Percentiles rank a stretch among this genome's conserved stretches.
These are phyloP conservation scores for Pagrus major DNA, from an alignment of 2,113 vertebrate genomes.

Conservation along the genomic window DNA sequence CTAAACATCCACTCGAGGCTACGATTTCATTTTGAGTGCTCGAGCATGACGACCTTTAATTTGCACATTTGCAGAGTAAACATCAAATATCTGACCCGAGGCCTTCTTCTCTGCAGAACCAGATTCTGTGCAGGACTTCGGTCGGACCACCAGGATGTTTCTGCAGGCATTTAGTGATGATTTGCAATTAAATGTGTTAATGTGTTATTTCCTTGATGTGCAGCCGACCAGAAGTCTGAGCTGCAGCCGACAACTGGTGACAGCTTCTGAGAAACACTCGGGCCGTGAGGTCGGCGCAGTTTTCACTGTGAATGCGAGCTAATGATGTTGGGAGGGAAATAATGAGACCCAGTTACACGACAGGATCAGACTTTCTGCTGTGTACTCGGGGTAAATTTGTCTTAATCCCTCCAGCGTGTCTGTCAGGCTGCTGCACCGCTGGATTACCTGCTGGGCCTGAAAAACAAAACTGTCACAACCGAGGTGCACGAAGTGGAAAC, in stretches of 20 bases:
- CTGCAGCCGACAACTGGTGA: background rate
- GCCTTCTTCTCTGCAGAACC: too few species aligned
- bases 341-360: constrained; percentile 48
- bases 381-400: background rate
- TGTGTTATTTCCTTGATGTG: background rate
- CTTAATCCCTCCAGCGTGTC: constrained; percentile 23
- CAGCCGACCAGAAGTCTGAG: background rate
- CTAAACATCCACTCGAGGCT: too few species aligned
- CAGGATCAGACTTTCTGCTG: constrained; percentile 27
- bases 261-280: background rate
- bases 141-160: background rate
- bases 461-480: constrained; percentile 32
- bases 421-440: constrained; percentile 16
- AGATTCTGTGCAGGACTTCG: background rate
- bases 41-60: too few species aligned
- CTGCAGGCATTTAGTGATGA: background rate
- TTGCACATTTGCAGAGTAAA: too few species aligned
- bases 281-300: background rate
- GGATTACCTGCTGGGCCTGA: constrained; percentile 21
- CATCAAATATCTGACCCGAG: too few species aligned
- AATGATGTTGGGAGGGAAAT: constrained; percentile 35
- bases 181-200: background rate
- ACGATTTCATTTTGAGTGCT: too few species aligned
- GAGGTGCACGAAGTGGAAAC: background rate
- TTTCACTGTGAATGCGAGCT: constrained; percentile 18